These are phyloP conservation scores for Brenthis hecate DNA, from an alignment of 2,888 invertebrate genomes.

Conservation along the genomic window DNA sequence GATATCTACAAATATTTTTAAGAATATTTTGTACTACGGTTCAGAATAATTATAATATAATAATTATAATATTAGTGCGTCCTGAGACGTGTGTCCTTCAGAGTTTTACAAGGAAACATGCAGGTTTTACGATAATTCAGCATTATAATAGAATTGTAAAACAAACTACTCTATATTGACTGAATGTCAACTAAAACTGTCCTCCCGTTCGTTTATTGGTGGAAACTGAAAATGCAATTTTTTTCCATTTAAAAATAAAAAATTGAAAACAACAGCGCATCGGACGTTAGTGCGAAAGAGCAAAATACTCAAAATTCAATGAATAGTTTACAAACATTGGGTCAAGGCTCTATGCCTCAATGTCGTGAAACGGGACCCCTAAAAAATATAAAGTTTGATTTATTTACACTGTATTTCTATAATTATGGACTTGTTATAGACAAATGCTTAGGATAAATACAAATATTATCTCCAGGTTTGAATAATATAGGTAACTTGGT, in stretches of 20 bases:
- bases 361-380: conserved; percentile 48
- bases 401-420: conserved; percentile 1
- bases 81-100: too few species aligned
- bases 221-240: not conserved
- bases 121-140: not conserved
- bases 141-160: not conserved
- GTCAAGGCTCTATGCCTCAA: conserved; percentile 57
- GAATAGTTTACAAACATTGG: conserved; percentile 53
- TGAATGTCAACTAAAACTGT: too few species aligned
- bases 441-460: too few species aligned
- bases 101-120: too few species aligned
- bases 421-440: too few species aligned
- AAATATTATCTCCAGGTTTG: too few species aligned
- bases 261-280: conserved; percentile 6
- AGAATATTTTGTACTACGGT: not conserved
- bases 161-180: not conserved
- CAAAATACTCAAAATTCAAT: conserved; percentile 51
- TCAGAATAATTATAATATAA: too few species aligned
- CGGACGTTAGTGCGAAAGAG: conserved; percentile 34
- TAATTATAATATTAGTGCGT: too few species aligned
- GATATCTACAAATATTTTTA: not conserved
- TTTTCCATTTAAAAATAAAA: conserved; percentile 4
- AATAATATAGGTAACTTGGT: too few species aligned
- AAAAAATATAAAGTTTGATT: conserved; percentile 26
- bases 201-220: too few species aligned